Percentiles rank a stretch among this genome's conserved stretches.
Evolutionary conservation across 2,113 vertebrate genomes (phyloP).

Genomic region (Corvus cornix): DNA sequence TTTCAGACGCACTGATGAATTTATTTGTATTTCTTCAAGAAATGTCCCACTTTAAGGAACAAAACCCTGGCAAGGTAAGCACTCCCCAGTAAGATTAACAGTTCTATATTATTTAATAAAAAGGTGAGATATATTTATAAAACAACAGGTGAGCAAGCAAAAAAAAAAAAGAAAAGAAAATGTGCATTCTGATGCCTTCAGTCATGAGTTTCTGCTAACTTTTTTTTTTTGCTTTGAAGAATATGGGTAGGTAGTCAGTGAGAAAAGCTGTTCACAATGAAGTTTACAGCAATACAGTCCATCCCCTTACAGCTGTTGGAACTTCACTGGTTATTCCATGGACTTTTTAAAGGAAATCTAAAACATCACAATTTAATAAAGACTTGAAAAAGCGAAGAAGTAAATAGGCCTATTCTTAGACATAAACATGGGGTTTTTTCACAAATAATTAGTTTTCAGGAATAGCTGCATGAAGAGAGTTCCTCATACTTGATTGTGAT

Average conservation of each 20-base stretch:
- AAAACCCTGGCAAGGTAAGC: constrained; percentile 95
- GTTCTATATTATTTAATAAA: not conserved
- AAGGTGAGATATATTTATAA: not conserved
- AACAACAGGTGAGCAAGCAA: not conserved
- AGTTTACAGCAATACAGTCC: not conserved
- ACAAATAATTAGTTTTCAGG: not conserved
- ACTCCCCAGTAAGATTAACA: not conserved
- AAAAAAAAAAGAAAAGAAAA: not conserved
- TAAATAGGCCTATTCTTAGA: not conserved
- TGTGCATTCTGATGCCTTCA: not conserved
- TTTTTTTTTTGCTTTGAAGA: not conserved
- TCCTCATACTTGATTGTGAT: not conserved
- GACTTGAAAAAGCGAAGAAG: not conserved
- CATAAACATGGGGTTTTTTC: not conserved
- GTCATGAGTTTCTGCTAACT: not conserved
- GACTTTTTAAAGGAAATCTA: not conserved
- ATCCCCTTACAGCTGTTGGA: not conserved
- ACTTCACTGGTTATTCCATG: not conserved
- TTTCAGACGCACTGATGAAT: constrained; percentile 85
- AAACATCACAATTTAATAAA: not conserved
- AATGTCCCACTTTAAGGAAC: constrained; percentile 92
- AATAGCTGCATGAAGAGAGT: not conserved
- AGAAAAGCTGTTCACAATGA: not conserved
- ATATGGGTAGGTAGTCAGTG: not conserved
- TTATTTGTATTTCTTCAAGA: constrained; percentile 90